Percentiles rank a stretch among this genome's conserved stretches.
Evolutionary conservation across 64 coral and sea anemone genomes (phyloP).

Genomic region (Actinia tenebrosa): DNA sequence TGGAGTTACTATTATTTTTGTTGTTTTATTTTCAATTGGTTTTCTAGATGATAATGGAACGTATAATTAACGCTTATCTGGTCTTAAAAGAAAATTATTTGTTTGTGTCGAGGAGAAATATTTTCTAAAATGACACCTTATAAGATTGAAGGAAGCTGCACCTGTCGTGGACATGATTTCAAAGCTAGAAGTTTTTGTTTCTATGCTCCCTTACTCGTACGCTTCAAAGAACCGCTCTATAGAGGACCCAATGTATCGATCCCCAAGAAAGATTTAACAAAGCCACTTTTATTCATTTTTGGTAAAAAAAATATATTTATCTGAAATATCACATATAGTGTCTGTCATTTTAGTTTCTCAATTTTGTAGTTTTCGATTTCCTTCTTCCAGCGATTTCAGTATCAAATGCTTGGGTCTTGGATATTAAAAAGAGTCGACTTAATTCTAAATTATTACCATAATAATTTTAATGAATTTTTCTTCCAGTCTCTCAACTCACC

Average conservation of each 20-base stretch:
- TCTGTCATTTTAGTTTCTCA: too few species aligned
- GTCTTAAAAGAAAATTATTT: not conserved
- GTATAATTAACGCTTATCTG: too few species aligned
- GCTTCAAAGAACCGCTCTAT: not conserved
- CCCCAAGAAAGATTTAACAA: not conserved
- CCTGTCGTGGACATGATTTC: not conserved
- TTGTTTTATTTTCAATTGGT: too few species aligned
- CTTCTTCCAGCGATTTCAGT: too few species aligned
- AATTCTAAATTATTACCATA: too few species aligned
- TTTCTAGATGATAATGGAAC: too few species aligned
- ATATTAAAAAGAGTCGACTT: too few species aligned
- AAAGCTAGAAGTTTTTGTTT: not conserved
- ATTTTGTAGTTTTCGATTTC: too few species aligned
- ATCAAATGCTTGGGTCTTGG: too few species aligned
- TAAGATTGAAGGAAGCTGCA: not conserved
- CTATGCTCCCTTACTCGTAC: not conserved
- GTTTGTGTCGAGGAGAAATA: not conserved
- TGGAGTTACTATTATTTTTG: too few species aligned
- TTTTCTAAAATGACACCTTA: not conserved
- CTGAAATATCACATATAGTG: too few species aligned
- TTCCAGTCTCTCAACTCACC: not conserved
- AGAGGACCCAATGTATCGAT: not conserved
- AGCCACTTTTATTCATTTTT: not conserved
- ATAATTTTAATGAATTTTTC: not conserved
- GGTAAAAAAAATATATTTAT: not conserved